Conservation (phyloP, 2,888 invertebrate genomes). For the Diadegma fenestrale region DNA sequence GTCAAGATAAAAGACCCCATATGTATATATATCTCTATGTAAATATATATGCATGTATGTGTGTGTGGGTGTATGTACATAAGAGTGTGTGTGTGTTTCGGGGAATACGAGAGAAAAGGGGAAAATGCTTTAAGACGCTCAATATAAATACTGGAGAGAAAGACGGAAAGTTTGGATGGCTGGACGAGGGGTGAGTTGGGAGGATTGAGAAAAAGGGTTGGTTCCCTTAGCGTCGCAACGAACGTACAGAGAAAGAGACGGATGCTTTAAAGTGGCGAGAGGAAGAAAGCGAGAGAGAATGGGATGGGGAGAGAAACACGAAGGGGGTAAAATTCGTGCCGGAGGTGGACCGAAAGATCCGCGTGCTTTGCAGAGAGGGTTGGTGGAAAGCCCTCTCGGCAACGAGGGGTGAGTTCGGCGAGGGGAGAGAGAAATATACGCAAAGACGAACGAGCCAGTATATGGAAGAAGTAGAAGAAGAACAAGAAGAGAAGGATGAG, state of each 20-base stretch:
- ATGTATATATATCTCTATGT: slow-evolving; percentile 56
- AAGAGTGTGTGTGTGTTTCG: slow-evolving; percentile 27
- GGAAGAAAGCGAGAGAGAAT: slow-evolving; percentile 51
- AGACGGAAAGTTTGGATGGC: slow-evolving; percentile 40
- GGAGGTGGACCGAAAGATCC: slow-evolving; percentile 68
- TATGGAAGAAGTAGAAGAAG: slow-evolving; percentile 66
- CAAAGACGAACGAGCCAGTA: slow-evolving; percentile 64
- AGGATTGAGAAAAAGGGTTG: slow-evolving; percentile 84
- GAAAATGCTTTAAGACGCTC: slow-evolving; percentile 85
- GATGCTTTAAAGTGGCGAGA: slow-evolving; percentile 25
- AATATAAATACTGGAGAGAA: slow-evolving; percentile 81
- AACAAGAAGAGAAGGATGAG: slow-evolving; percentile 62
- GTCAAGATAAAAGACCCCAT: slow-evolving; percentile 62
- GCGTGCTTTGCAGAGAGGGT: slow-evolving; percentile 64
- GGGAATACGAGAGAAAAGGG: slow-evolving; percentile 72
- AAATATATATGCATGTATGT: slow-evolving; percentile 18
- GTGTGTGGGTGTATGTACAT: neutral
- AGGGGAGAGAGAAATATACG: slow-evolving; percentile 71
- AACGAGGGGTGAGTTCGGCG: slow-evolving; percentile 44
- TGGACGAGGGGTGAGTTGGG: slow-evolving; percentile 30
- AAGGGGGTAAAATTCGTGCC: slow-evolving; percentile 55
- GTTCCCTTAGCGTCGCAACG: slow-evolving; percentile 82
- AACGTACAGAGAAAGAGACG: slow-evolving; percentile 65
- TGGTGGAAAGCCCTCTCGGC: slow-evolving; percentile 72
- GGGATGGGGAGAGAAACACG: slow-evolving; percentile 41